Evolutionary conservation across 2,113 vertebrate species (phyloP), one percentile per base, ranked within the genome.

Genomic region (Bucco capensis): DNA sequence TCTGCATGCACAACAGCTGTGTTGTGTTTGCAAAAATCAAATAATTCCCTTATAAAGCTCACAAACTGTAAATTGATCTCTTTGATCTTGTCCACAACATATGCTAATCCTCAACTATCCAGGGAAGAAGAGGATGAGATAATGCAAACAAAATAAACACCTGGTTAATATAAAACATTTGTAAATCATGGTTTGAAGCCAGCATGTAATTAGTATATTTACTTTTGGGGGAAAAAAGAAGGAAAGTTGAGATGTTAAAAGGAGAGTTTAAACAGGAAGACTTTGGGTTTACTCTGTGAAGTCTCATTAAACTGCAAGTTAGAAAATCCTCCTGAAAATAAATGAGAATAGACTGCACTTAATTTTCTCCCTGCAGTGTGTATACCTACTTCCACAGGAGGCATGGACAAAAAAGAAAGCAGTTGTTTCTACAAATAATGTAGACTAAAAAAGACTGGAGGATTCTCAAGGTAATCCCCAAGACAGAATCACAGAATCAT

Each of bases 11-110:
- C 85, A 93, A 89, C 86, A 91, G 89, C 78, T 96, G 90, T 80
- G 69, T 92, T 78, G 64, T 96, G 82, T 95, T 91, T 96, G 70
- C 66, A 93, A 91, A 96, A 93, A 76, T 93, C 89, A 90, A 91
- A 94, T 92, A 88, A 86, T 93, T 82, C 81, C 54, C 64, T 61
- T 87, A 79, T 79, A 83, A 94, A 92, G 71, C 89, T 91, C 91
- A 82, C 71, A 93, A 91, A 93, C 74, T 73, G 58, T 89, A 92
- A 93, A 94, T 82, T 77, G 79, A 69, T 86, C 54, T 92, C 86
- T 93, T 89, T 80, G 72, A 91, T 94, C 91, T 96, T 94, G 92
- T 71, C 88, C 51, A 44, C 47, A 96, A 85, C 80, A 83, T 91
- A 94, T 90, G 84, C 81, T 94, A 91, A 96, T 96, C 78, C 58